phyloP scores from a whole-genome alignment of 2,113 vertebrate species.

The Oenanthe melanoleuca region DNA sequence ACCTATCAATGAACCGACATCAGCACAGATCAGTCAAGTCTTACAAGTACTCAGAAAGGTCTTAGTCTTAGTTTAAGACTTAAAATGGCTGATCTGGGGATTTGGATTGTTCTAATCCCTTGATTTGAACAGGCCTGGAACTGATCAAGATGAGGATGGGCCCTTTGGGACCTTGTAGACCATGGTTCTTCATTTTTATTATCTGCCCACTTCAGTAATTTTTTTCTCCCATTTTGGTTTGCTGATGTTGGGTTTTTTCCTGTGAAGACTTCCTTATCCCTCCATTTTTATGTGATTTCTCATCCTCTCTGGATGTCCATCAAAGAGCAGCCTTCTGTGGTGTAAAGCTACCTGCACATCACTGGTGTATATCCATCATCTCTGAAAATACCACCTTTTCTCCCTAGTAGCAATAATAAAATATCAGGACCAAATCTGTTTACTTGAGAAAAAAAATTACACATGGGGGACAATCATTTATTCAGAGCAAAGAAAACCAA shows the following conservation, averaged over 20 bases:
- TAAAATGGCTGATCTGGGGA: not conserved
- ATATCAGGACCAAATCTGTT: not conserved
- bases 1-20: not conserved
- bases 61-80: not conserved
- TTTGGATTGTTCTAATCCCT: not conserved
- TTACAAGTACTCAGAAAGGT: not conserved
- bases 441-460: not conserved
- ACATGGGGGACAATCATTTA: not conserved
- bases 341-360: not conserved
- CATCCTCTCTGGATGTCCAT: not conserved
- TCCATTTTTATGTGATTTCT: not conserved
- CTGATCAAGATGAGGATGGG: not conserved
- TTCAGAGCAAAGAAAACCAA: not conserved
- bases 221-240: not conserved
- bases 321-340: not conserved
- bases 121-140: not conserved
- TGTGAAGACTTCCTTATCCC: not conserved
- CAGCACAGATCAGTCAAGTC: not conserved
- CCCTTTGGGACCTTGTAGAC: not conserved
- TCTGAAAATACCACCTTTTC: not conserved
- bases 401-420: not conserved
- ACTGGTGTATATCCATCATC: not conserved
- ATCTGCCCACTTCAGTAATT: not conserved
- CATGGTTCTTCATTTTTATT: fast-evolving
- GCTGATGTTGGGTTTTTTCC: not conserved